A percentile compares a stretch with the other conserved stretches of the same genome.
phyloP scores from a whole-genome alignment of 2,888 invertebrate genomes.

The Parasteatoda lunata region DNA sequence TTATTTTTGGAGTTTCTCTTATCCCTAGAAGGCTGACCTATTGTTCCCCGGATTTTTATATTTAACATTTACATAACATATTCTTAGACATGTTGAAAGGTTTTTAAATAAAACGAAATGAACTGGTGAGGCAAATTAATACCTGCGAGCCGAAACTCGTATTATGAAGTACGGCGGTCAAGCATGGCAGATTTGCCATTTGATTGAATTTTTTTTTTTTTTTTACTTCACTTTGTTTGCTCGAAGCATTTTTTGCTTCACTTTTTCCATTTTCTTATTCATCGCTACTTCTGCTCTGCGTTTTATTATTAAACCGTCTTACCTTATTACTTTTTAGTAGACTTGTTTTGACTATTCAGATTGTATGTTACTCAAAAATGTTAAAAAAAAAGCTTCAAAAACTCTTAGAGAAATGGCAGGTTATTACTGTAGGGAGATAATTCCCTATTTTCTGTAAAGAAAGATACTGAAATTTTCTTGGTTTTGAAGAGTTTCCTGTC shows the following conservation, averaged over 20 bases:
- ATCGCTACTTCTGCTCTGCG: not conserved
- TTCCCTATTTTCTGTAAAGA: too few species aligned
- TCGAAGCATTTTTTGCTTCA: not conserved
- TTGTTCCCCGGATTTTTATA: constrained; percentile 29
- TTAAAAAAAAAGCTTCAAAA: too few species aligned
- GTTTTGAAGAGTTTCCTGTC: too few species aligned
- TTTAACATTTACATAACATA: constrained; percentile 36
- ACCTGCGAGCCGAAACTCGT: constrained; percentile 26
- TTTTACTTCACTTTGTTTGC: not conserved
- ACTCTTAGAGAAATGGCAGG: too few species aligned
- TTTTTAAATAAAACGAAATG: constrained; percentile 7
- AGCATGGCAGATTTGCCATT: constrained; percentile 17
- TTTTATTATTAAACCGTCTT: too few species aligned
- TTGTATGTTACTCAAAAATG: too few species aligned
- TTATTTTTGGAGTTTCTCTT: not conserved
- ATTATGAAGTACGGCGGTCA: constrained; percentile 36
- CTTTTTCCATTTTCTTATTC: not conserved
- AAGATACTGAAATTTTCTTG: too few species aligned
- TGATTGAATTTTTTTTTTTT: constrained; percentile 2
- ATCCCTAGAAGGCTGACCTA: constrained; percentile 1
- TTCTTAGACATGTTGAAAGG: not conserved
- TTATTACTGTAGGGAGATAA: too few species aligned
- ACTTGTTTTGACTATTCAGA: too few species aligned
- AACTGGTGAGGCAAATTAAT: constrained; percentile 46
- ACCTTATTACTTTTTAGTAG: too few species aligned